phyloP scores from a whole-genome alignment of 2,113 vertebrate species.

The Tupaia chinensis region DNA sequence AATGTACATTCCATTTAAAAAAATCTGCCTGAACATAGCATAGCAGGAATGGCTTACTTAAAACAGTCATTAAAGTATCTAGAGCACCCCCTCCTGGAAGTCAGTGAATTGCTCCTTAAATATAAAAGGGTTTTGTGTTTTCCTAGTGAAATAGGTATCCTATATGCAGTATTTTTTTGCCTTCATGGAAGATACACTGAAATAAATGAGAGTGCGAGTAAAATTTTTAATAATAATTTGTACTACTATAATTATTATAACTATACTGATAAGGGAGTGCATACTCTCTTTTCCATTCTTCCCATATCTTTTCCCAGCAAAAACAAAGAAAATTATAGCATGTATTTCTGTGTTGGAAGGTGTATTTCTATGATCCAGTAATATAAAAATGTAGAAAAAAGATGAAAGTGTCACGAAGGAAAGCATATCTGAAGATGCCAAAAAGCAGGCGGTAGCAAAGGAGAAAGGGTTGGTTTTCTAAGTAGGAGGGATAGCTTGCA shows the following conservation, averaged over 20 bases:
- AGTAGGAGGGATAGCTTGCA: not conserved
- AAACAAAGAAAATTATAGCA: not conserved
- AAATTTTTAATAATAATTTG: not conserved
- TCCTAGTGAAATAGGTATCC: not conserved
- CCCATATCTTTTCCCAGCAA: not conserved
- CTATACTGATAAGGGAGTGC: not conserved
- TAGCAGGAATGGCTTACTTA: not conserved
- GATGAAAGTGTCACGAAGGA: not conserved
- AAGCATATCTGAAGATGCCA: not conserved
- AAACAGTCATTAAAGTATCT: not conserved
- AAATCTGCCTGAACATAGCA: not conserved
- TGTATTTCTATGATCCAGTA: not conserved
- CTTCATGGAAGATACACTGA: not conserved
- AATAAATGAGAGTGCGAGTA: slow-evolving; percentile 22
- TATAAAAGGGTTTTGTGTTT: not conserved
- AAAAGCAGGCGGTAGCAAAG: not conserved
- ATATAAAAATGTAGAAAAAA: not conserved
- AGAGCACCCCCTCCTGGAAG: slow-evolving; percentile 82
- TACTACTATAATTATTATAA: not conserved
- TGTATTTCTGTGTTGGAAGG: not conserved
- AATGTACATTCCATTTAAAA: not conserved
- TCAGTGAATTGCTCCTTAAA: not conserved
- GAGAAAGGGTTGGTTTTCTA: not conserved
- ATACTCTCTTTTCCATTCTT: not conserved
- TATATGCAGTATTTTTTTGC: not conserved